These are phyloP conservation scores for Lytechinus variegatus DNA, from an alignment of 35 echinoderm and acorn worm genomes.

Conservation along the genomic window DNA sequence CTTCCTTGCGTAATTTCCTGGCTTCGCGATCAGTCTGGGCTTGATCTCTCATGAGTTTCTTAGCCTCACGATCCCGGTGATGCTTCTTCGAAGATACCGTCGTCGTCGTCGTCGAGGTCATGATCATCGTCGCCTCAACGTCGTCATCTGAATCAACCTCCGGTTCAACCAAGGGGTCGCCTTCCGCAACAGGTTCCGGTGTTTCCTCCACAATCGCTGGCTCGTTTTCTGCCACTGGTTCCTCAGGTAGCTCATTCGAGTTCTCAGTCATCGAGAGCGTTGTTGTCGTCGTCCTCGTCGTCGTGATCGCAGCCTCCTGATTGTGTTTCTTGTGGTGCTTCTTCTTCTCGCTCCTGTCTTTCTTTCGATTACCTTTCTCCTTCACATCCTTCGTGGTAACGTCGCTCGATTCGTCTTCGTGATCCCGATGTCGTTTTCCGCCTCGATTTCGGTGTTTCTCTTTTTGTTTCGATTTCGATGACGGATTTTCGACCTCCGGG, in stretches of 20 bases:
- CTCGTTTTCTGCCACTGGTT: background rate
- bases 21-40: background rate
- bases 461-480: background rate
- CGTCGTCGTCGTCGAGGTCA: background rate
- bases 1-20: background rate
- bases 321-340: conserved; percentile 25
- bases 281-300: background rate
- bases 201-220: background rate
- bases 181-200: background rate
- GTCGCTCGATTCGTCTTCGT: background rate
- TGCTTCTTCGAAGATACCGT: background rate
- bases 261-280: background rate
- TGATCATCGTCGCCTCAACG: background rate
- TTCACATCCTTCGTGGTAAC: background rate
- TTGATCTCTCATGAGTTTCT: background rate
- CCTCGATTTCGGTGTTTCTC: conserved; percentile 9
- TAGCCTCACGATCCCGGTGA: background rate
- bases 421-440: background rate
- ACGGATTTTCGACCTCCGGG: background rate
- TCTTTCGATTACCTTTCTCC: background rate
- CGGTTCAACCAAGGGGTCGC: background rate
- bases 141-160: background rate
- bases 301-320: background rate
- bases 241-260: background rate
- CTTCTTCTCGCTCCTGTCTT: conserved; percentile 21